Conservation (phyloP, 2,888 invertebrate species). For the Sesia apiformis region DNA sequence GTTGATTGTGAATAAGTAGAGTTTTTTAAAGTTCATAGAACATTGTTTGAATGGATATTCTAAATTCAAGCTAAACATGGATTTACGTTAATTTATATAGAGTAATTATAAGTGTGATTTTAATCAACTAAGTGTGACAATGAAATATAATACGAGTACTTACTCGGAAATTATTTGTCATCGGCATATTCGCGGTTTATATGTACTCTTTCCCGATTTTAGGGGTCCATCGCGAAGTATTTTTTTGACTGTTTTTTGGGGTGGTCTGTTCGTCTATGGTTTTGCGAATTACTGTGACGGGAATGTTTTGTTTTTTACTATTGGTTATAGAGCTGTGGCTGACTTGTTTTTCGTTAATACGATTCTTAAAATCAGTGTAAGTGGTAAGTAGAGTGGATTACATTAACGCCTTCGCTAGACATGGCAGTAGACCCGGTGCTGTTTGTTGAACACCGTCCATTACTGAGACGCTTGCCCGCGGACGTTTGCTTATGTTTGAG, state of each 20-base stretch:
- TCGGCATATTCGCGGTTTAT: constrained; percentile 21
- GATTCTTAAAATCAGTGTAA: constrained; percentile 64
- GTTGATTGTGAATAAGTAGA: too few species aligned
- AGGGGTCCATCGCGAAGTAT: constrained; percentile 39
- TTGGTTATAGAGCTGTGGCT: constrained; percentile 69
- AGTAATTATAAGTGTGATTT: too few species aligned
- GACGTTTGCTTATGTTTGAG: constrained; percentile 62
- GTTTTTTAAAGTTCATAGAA: too few species aligned
- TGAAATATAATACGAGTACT: too few species aligned
- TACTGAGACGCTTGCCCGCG: constrained; percentile 48
- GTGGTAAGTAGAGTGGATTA: constrained; percentile 58
- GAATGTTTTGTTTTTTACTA: constrained; percentile 23
- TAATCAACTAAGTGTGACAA: too few species aligned
- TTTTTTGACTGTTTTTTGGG: constrained; percentile 26
- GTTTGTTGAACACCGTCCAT: constrained; percentile 36
- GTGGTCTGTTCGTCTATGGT: constrained; percentile 21
- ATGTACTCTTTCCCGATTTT: constrained; percentile 57
- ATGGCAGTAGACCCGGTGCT: constrained; percentile 22
- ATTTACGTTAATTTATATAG: too few species aligned
- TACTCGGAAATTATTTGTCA: constrained; percentile 15
- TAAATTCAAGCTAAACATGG: too few species aligned
- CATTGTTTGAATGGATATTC: too few species aligned
- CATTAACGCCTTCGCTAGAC: constrained; percentile 23
- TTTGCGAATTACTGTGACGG: constrained; percentile 19
- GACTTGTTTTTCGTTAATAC: constrained; percentile 62